These are phyloP conservation scores for Poecilia wingei DNA, from an alignment of 2,797 vertebrate genomes.

Conservation along the genomic window DNA sequence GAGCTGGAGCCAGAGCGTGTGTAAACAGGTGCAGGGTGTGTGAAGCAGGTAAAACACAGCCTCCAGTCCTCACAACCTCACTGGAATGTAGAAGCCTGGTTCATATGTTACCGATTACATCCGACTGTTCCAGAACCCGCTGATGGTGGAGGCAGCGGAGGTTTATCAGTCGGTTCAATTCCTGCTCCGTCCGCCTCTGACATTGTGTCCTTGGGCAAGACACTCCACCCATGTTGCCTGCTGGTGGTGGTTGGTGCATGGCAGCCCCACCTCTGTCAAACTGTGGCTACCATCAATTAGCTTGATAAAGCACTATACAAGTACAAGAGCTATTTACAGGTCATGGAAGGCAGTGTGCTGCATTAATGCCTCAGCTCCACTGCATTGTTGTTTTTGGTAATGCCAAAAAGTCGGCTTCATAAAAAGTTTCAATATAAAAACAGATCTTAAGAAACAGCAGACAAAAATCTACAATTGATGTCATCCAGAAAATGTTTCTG, in stretches of 20 bases:
- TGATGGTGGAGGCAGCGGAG: too few species aligned
- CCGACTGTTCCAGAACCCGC: background rate
- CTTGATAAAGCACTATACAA: too few species aligned
- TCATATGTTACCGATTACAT: background rate
- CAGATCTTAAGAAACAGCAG: background rate
- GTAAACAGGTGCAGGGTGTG: constrained; percentile 12
- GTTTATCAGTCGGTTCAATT: too few species aligned
- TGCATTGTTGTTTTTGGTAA: background rate
- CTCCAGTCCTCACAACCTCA: background rate
- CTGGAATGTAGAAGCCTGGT: background rate
- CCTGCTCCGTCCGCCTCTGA: too few species aligned
- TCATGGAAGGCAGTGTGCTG: background rate
- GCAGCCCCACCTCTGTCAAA: too few species aligned
- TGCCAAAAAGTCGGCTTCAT: background rate
- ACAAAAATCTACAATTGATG: background rate
- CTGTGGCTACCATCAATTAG: too few species aligned
- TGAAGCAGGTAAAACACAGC: background rate
- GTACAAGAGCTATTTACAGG: background rate
- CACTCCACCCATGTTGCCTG: too few species aligned
- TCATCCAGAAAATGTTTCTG: too few species aligned
- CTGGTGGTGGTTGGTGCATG: too few species aligned
- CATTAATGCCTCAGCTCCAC: background rate
- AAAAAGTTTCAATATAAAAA: background rate
- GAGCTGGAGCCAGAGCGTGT: background rate
- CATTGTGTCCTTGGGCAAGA: too few species aligned